These are phyloP conservation scores for Mormyrus proboscirostris DNA, from an alignment of 2,797 vertebrate species.

Conservation along the genomic window DNA sequence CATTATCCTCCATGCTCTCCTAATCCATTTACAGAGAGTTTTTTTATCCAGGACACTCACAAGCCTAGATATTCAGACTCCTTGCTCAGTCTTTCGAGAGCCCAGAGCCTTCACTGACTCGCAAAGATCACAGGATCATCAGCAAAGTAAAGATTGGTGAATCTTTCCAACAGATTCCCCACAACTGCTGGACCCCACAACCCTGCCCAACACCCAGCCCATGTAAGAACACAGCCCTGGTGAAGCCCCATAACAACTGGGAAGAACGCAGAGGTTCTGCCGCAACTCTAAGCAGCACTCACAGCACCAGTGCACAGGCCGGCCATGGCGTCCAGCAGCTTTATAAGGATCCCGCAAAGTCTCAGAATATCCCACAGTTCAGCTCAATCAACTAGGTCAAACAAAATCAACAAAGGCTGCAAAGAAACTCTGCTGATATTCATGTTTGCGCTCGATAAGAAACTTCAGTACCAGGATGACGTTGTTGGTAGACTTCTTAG, in stretches of 20 bases:
- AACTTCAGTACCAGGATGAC: background rate
- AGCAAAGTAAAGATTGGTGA: background rate
- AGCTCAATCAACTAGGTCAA: background rate
- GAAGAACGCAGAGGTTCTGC: background rate
- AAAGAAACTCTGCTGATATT: background rate
- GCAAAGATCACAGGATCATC: background rate
- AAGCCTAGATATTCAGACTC: background rate
- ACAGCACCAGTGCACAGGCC: background rate
- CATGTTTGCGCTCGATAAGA: background rate
- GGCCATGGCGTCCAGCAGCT: no score
- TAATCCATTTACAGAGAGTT: background rate
- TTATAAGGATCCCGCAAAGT: no score
- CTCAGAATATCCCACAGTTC: no score
- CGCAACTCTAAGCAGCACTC: background rate
- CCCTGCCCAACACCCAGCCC: background rate
- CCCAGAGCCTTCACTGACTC: background rate
- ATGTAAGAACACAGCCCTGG: no score
- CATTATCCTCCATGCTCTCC: background rate
- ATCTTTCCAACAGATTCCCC: no score
- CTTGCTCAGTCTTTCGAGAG: background rate
- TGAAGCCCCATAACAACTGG: no score
- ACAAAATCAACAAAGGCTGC: background rate
- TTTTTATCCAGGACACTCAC: background rate
- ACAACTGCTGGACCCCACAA: background rate
- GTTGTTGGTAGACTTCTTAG: background rate